Evolutionary conservation across 2,888 invertebrate genomes (phyloP).

Genomic region (Antitype chi): DNA sequence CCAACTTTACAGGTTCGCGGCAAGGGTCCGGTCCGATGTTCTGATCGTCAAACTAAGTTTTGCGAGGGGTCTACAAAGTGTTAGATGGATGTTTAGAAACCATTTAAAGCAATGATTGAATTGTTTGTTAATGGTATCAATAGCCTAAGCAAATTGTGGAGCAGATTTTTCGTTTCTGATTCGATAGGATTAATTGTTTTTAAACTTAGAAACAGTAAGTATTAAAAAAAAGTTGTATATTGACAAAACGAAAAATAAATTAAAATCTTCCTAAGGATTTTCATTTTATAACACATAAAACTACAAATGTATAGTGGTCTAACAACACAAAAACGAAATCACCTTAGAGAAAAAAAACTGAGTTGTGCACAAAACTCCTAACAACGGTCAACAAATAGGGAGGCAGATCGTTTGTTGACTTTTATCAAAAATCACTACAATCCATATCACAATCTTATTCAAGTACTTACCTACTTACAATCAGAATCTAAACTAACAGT

Average conservation of each 20-base stretch:
- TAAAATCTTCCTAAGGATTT: background rate
- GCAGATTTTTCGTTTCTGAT: conserved; percentile 38
- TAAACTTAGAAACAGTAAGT: conserved; percentile 53
- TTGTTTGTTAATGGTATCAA: conserved; percentile 68
- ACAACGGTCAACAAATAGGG: background rate
- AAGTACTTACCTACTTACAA: conserved; percentile 15
- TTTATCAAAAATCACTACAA: conserved; percentile 22
- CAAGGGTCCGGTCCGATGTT: conserved; percentile 78
- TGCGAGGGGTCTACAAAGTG: conserved; percentile 75
- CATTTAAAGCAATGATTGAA: conserved; percentile 67
- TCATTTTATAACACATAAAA: background rate
- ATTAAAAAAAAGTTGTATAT: conserved; percentile 24
- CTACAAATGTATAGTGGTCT: background rate
- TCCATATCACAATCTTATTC: conserved; percentile 20
- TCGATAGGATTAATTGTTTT: conserved; percentile 15
- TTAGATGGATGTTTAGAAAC: conserved; percentile 72
- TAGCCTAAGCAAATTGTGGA: conserved; percentile 70
- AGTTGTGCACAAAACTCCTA: conserved; percentile 1
- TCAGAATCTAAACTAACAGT: conserved; percentile 53
- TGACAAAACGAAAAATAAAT: background rate
- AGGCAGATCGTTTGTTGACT: background rate
- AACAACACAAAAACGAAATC: background rate
- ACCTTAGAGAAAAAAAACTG: background rate
- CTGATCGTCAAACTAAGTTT: conserved; percentile 85
- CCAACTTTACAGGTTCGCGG: conserved; percentile 79